phyloP scores from a whole-genome alignment of 2,797 vertebrate species.

The Micromesistius poutassou region DNA sequence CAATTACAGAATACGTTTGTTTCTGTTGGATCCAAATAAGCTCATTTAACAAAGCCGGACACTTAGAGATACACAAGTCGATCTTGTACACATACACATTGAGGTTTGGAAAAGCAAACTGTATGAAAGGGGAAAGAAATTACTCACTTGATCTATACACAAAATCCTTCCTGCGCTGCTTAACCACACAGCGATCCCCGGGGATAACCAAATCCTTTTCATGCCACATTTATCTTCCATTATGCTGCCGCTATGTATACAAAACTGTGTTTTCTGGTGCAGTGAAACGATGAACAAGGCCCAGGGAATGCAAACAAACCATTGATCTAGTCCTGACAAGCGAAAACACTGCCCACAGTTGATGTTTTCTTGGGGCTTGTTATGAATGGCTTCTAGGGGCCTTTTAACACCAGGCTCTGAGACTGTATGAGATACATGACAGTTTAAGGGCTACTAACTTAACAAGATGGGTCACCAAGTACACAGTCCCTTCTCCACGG shows the following conservation, averaged over 20 bases:
- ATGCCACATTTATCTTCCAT: constrained; percentile 34
- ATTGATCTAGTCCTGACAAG: constrained; percentile 44
- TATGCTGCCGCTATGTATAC: constrained; percentile 37
- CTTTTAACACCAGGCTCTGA: no score
- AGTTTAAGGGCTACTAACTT: no score
- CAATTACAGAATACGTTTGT: not conserved
- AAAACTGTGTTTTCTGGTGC: constrained; percentile 34
- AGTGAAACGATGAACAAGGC: constrained; percentile 28
- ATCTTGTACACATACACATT: not conserved
- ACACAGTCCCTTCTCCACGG: no score
- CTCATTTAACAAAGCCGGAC: not conserved
- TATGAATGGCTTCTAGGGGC: no score
- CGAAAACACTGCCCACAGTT: constrained; percentile 24
- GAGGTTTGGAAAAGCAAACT: not conserved
- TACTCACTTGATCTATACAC: not conserved
- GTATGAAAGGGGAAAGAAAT: not conserved
- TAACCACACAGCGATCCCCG: not conserved
- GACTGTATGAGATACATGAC: no score
- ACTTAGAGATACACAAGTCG: not conserved
- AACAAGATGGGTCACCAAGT: no score
- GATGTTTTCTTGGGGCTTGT: not conserved
- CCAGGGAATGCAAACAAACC: constrained; percentile 53
- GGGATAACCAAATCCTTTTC: not conserved
- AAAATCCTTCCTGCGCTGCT: not conserved
- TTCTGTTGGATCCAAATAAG: not conserved